Evolutionary conservation across 2,888 invertebrate species (phyloP), one percentile per base, ranked within the genome.

Genomic region (Trachelus stipa): DNA sequence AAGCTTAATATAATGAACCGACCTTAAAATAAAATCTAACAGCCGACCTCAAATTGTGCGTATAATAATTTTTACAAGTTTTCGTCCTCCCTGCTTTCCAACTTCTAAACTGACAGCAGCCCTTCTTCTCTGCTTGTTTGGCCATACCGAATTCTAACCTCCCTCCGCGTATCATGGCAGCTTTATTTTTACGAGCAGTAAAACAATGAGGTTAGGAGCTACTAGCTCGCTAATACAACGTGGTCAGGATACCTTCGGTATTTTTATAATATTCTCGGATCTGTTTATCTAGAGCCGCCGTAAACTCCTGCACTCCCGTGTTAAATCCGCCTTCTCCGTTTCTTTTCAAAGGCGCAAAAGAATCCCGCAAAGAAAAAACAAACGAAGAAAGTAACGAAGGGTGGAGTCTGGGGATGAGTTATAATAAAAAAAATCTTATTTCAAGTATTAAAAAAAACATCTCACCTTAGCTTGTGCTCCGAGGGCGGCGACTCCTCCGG

Each of bases 391-490:
- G 37, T 73, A 68, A 71, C 9, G n/a, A 68, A 75, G 37, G 56
- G 56, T 23, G 37, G 76, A 80, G 75, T 77, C 77, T 68, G 78
- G 74, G 78, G 77, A 76, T 76, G 79, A 77, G 79, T 80, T 77
- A 68, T 37, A 73, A 37, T 37, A 37, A 37, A 56, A 23, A 23
- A 56, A 9, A 56, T 23, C 6, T 56, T 56, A 56, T 15, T 23
- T 56, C 56, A 56, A 56, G 23, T 56, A 56, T 56, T 37, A 37
- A 40, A 15, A 56, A 56, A 56, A 56, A 6, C 23, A 23, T 81
- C 87, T 87, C 79, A 90, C 90, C 89, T 89, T 79, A 89, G 81
- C 82, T 89, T 89, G 80, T 88, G 86, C 78, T 90, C 89, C 78
- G 86, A 84, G 75, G 88, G 87, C 69, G 90, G 88, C 68, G 89